Evolutionary conservation across 2,888 invertebrate species (phyloP).

Genomic region (Lapara coniferarum): DNA sequence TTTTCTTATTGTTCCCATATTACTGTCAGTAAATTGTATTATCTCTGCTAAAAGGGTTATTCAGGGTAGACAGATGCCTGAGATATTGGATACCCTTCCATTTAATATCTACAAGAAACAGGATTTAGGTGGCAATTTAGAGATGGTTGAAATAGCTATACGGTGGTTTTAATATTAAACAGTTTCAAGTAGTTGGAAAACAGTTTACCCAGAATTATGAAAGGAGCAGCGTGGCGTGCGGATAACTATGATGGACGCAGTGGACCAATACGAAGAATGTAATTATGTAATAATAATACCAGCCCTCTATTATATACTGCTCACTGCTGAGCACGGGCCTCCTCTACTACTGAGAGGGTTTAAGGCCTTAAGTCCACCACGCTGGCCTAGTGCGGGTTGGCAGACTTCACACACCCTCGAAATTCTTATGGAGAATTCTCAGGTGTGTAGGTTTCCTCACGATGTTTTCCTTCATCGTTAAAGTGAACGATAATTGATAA

Average conservation of each 20-base stretch:
- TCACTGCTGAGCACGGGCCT: no score
- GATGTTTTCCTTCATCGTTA: no score
- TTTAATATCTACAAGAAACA: conserved; percentile 25
- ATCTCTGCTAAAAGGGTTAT: conserved; percentile 23
- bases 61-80: conserved; percentile 21
- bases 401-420: no score
- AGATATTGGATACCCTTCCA: conserved; percentile 24
- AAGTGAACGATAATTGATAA: no score
- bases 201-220: not conserved
- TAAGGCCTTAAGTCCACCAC: no score
- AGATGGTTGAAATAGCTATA: conserved; percentile 15
- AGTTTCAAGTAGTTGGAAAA: not conserved
- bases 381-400: no score
- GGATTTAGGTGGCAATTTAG: conserved; percentile 28
- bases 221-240: not conserved
- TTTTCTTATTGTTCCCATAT: conserved; percentile 24
- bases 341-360: no score
- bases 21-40: conserved; percentile 24
- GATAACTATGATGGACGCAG: not conserved
- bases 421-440: no score
- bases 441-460: no score
- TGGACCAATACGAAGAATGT: no score
- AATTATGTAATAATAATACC: no score
- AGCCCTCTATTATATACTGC: no score
- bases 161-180: not conserved